Percentiles rank a stretch among this genome's conserved stretches.
Conservation (phyloP, 1,140 invertebrate species). For the Megathymus violae region DNA sequence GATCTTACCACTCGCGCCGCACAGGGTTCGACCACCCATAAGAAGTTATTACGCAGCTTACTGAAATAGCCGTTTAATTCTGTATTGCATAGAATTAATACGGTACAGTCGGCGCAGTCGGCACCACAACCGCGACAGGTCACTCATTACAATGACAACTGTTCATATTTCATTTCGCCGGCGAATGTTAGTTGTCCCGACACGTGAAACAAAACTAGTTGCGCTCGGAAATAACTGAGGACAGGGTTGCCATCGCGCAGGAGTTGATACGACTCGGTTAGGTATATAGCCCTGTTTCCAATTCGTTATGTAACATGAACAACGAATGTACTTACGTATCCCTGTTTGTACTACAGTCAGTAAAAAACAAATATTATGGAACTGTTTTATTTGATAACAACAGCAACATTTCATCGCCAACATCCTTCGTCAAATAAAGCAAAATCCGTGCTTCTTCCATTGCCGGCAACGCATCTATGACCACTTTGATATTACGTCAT, state of each 20-base stretch:
- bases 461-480: too few relatives aligned
- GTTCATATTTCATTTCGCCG: conserved; percentile 45
- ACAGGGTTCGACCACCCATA: conserved; percentile 1
- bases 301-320: too few relatives aligned
- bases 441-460: too few relatives aligned
- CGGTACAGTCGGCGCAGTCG: too few relatives aligned
- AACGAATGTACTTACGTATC: too few relatives aligned
- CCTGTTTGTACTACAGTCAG: too few relatives aligned
- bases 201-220: conserved; percentile 37
- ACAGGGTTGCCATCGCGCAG: conserved; percentile 10
- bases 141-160: conserved; percentile 34
- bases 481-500: too few relatives aligned
- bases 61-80: conserved; percentile 19
- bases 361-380: too few relatives aligned
- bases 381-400: too few relatives aligned
- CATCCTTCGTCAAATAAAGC: too few relatives aligned
- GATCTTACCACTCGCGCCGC: background rate
- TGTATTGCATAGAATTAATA: conserved; percentile 5
- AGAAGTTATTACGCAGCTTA: conserved; percentile 10
- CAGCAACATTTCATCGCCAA: too few relatives aligned
- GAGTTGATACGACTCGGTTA: background rate
- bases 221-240: conserved; percentile 36
- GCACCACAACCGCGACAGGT: conserved; percentile 20
- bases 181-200: conserved; percentile 23
- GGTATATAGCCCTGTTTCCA: too few relatives aligned